Percentiles rank a stretch among this genome's conserved stretches.
Evolutionary conservation across 2,797 vertebrate species (phyloP).

Genomic region (Varecia variegata): DNA sequence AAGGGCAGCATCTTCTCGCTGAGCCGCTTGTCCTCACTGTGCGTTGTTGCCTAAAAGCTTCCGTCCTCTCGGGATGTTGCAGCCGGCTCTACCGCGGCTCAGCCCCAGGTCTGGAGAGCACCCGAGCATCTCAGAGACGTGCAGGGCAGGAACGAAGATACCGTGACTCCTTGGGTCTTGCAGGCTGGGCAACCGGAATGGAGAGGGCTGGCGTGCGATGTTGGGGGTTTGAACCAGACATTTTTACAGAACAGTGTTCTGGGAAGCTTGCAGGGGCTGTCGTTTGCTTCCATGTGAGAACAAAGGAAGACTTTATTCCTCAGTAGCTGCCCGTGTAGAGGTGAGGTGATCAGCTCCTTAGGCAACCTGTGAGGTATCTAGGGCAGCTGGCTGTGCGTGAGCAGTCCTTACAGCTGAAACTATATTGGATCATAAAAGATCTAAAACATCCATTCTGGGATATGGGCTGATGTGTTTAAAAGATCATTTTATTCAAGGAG

Average conservation of each 20-base stretch:
- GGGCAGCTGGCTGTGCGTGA: fast-evolving
- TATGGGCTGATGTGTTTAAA: background rate
- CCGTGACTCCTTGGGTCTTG: fast-evolving
- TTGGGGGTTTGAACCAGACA: background rate
- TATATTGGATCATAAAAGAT: background rate
- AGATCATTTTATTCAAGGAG: background rate
- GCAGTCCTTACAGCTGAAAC: background rate
- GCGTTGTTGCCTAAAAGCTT: fast-evolving
- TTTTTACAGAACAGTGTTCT: too few relatives aligned
- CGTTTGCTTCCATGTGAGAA: background rate
- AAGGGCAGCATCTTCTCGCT: fast-evolving
- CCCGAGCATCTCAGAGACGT: fast-evolving
- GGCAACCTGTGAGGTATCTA: background rate
- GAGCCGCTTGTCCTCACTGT: fast-evolving
- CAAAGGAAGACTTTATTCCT: background rate
- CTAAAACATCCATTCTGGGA: background rate
- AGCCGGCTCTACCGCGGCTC: fast-evolving
- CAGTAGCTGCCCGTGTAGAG: background rate
- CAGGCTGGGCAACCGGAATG: background rate
- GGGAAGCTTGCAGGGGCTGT: background rate
- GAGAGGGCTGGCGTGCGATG: fast-evolving
- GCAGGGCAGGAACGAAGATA: background rate
- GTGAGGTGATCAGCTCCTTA: fast-evolving
- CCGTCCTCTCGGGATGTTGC: fast-evolving
- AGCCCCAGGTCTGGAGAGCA: fast-evolving